These are phyloP conservation scores for Sinelater perroti DNA, from an alignment of 2,888 invertebrate species.

Conservation along the genomic window DNA sequence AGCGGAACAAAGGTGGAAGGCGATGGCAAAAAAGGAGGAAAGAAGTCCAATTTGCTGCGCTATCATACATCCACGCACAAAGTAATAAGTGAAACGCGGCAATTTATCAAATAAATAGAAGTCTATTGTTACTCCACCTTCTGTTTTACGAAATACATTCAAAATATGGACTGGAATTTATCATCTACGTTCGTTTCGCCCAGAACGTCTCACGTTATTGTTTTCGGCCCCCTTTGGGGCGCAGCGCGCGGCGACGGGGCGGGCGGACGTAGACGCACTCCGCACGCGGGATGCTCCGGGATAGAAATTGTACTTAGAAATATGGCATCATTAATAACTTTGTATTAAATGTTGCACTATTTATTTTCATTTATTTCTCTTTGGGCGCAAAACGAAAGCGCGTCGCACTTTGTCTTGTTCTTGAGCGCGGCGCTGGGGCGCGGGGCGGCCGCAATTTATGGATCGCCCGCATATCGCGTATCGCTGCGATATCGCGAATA, in stretches of 20 bases:
- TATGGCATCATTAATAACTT: constrained; percentile 60
- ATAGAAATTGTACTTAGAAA: constrained; percentile 56
- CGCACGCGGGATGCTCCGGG: constrained; percentile 33
- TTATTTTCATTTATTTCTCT: constrained; percentile 59
- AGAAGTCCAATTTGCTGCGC: too few species aligned
- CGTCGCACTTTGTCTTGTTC: constrained; percentile 49
- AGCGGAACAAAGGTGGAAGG: too few species aligned
- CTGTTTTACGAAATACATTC: constrained; percentile 55
- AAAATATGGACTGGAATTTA: constrained; percentile 59
- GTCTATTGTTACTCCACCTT: constrained; percentile 58
- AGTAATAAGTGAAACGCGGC: constrained; percentile 56
- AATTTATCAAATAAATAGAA: constrained; percentile 62
- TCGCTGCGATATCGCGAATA: too few species aligned
- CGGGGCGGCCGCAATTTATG: too few species aligned
- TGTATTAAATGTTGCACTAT: constrained; percentile 60
- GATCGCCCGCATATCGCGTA: too few species aligned
- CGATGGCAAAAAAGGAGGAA: too few species aligned
- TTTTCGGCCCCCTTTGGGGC: constrained; percentile 52
- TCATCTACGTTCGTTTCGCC: constrained; percentile 58
- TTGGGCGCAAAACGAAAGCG: constrained; percentile 53
- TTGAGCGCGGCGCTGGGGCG: constrained; percentile 7
- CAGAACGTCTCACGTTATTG: constrained; percentile 51
- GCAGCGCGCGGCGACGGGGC: constrained; percentile 32
- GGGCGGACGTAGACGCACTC: constrained; percentile 37
- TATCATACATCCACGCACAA: constrained; percentile 31